phyloP scores from a whole-genome alignment of 2,113 vertebrate genomes.

The Hemiscyllium ocellatum region DNA sequence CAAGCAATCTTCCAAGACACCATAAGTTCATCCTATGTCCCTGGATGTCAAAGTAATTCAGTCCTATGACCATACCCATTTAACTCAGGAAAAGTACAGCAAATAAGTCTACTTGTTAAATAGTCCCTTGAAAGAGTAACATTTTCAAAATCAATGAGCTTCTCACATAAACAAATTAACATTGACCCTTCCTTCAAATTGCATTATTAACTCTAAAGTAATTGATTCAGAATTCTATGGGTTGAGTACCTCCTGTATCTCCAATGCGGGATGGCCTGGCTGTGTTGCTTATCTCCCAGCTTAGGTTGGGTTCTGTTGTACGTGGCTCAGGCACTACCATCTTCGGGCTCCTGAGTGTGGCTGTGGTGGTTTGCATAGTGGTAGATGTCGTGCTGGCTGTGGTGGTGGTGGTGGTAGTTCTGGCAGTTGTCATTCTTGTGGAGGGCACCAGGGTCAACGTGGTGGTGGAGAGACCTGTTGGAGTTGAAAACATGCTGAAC shows the following conservation, averaged over 20 bases:
- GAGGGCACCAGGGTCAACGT: constrained; percentile 53
- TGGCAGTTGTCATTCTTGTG: constrained; percentile 50
- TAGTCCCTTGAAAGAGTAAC: background rate
- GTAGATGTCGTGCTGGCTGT: constrained; percentile 50
- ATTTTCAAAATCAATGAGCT: background rate
- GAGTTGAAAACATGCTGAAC: constrained; percentile 40
- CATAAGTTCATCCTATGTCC: background rate
- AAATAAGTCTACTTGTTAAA: background rate
- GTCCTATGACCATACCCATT: background rate
- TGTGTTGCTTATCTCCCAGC: constrained; percentile 49
- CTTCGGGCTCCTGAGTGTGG: constrained; percentile 56
- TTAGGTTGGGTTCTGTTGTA: constrained; percentile 57
- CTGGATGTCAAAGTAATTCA: background rate
- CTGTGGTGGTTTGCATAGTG: constrained; percentile 42
- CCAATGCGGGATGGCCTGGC: constrained; percentile 61
- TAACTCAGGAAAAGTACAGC: background rate
- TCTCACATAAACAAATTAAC: background rate
- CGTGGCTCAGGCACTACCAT: constrained; percentile 56
- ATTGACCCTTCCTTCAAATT: no score
- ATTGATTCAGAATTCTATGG: background rate
- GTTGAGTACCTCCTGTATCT: constrained; percentile 60
- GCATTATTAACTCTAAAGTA: background rate
- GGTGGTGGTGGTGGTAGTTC: constrained; percentile 52
- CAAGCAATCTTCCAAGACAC: background rate
- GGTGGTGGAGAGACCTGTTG: constrained; percentile 48